Evolutionary conservation across 64 coral and sea anemone genomes (phyloP).

Genomic region (Dendrophyllia cribrosa): DNA sequence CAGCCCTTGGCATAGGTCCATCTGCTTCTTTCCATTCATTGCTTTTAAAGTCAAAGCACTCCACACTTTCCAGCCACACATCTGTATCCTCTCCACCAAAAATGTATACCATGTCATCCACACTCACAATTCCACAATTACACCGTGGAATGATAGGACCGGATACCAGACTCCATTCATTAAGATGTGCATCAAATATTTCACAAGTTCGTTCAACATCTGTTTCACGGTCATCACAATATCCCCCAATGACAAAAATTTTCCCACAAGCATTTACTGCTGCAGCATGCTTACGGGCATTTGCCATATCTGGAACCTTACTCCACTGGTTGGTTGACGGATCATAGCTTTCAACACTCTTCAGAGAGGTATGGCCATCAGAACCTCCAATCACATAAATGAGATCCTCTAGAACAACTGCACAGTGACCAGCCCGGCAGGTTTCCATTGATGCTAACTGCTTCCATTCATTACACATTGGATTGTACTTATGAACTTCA

Average conservation of each 20-base stretch:
- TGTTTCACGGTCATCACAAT: no score
- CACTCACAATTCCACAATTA: no score
- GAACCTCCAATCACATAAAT: slow-evolving; percentile 28
- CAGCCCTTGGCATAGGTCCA: no score
- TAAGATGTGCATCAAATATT: no score
- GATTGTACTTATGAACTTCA: not conserved
- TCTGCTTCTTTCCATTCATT: no score
- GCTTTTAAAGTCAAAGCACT: no score
- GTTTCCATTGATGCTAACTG: not conserved
- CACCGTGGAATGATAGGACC: no score
- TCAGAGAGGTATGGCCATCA: not conserved
- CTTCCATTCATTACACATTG: not conserved
- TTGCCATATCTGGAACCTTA: not conserved
- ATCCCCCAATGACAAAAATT: not conserved
- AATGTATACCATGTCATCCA: no score
- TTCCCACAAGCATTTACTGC: not conserved
- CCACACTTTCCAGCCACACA: no score
- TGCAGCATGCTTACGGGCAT: not conserved
- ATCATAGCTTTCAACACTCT: slow-evolving; percentile 7
- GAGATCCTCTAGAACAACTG: not conserved
- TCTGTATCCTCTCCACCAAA: no score
- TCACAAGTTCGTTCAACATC: no score
- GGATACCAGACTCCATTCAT: no score
- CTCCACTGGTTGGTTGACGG: not conserved
- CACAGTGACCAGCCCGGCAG: slow-evolving; percentile 22